phyloP scores from a whole-genome alignment of 2,888 invertebrate species.

The Frankliniella fusca region DNA sequence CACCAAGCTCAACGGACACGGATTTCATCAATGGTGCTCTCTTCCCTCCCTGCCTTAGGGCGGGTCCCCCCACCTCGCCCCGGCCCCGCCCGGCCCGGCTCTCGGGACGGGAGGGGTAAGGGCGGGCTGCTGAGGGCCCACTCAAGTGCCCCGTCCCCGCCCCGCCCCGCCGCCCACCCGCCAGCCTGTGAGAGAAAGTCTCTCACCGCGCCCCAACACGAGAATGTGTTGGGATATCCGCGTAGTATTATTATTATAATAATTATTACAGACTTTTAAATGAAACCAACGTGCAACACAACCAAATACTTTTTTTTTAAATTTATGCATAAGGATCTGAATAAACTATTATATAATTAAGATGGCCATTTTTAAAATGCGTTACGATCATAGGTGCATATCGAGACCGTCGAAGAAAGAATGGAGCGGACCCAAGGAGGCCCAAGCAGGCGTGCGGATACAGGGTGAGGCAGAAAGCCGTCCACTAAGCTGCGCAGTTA shows the following conservation, averaged over 20 bases:
- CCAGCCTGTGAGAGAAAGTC: neutral
- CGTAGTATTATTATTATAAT: conserved; percentile 20
- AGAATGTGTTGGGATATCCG: conserved; percentile 7
- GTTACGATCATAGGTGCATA: conserved; percentile 37
- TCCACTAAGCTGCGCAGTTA: neutral
- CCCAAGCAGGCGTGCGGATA: conserved; percentile 11
- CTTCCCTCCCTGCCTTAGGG: conserved; percentile 21
- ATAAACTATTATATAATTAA: conserved; percentile 35
- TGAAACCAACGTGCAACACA: conserved; percentile 26
- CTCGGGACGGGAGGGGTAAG: neutral
- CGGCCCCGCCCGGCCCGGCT: neutral
- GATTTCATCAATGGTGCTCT: conserved; percentile 20
- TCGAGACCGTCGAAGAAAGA: conserved; percentile 30
- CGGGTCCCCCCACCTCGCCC: conserved; percentile 13
- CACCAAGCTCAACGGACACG: conserved; percentile 23
- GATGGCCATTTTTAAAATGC: conserved; percentile 34
- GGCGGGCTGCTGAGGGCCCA: neutral
- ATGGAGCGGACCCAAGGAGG: conserved; percentile 9
- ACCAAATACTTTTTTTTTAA: conserved; percentile 25
- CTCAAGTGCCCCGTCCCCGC: conserved; percentile 5
- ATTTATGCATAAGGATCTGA: conserved; percentile 20
- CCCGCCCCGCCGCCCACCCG: conserved; percentile 3
- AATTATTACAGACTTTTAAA: conserved; percentile 23
- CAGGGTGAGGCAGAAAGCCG: conserved; percentile 19
- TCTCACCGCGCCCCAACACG: conserved; percentile 13